Evolutionary conservation across 2,113 vertebrate genomes (phyloP), one percentile per base, ranked within the genome.

Genomic region (Hoplias malabaricus): DNA sequence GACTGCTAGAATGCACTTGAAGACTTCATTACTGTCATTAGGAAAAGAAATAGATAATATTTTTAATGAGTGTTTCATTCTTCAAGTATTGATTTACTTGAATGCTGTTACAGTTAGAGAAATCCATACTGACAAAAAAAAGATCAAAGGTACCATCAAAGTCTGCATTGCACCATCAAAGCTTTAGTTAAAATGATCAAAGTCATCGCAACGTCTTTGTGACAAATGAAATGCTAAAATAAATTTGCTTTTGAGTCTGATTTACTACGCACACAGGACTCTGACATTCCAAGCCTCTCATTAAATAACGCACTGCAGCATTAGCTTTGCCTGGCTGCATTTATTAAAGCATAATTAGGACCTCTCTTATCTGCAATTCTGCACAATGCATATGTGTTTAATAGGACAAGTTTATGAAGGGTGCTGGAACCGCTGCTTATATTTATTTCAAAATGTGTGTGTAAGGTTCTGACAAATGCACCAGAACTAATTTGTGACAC

Each of bases 261-360:
- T 82, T 61, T 80, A 73, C 69, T 75, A 69, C 21, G 13, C 62
- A 67, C 56, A 40, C 31, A 21, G 54, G 66, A 79, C 65, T 46
- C n/a, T 77, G 80, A 77, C 81, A 74, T 82, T 77, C 68, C 14
- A n/a, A 82, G 75, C 70, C 61, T 76, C 65, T 80, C 75, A 80
- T 84, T 84, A 84, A 78, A 80, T 78, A 57, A 78, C 71, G 76
- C 76, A 73, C 46, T 77, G 59, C 66, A 71, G 78, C 69, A 77
- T 84, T 84, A 80, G 80, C 48, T 80, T 80, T 83, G 84, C 75
- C 68, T 83, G 81, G 73, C 81, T 83, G 81, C 68, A 25, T 83
- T 79, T 77, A 83, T 79, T 76, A 79, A 73, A 62, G 68, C 40
- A 73, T 83, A 80, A 69, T 75, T 78, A 80, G 77, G 5, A 27